phyloP scores from a whole-genome alignment of 53 echinoderm and acorn worm genomes.

The Holothuria scabra region DNA sequence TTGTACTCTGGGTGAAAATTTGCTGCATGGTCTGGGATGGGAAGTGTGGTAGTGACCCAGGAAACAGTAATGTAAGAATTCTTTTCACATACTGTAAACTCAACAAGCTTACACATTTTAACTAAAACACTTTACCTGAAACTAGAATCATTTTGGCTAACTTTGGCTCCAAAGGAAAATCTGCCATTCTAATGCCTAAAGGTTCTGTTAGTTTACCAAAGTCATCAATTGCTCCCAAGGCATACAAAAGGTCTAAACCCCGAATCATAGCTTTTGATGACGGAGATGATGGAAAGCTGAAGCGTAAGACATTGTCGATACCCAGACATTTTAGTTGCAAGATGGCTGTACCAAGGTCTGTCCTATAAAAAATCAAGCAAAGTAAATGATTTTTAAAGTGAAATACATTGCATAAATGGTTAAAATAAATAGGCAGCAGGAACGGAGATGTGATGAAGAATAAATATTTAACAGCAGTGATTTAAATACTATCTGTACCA shows the following conservation, averaged over 20 bases:
- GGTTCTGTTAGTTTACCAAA: conserved; percentile 90
- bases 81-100: no score
- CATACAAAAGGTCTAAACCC: conserved; percentile 93
- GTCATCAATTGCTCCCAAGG: conserved; percentile 88
- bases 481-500: no score
- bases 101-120: no score
- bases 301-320: conserved; percentile 95
- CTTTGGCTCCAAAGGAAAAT: conserved; percentile 92
- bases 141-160: conserved; percentile 92
- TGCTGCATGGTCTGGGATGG: no score
- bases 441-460: not conserved
- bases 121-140: conserved; percentile 67
- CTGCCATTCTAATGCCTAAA: conserved; percentile 90
- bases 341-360: conserved; percentile 85
- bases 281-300: conserved; percentile 93
- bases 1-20: no score
- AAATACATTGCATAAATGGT: not conserved
- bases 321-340: conserved; percentile 95
- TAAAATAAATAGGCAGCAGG: not conserved
- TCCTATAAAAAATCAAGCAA: conserved; percentile 57
- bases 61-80: no score
- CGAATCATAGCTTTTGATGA: conserved; percentile 92
- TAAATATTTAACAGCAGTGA: not conserved
- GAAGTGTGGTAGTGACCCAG: no score
- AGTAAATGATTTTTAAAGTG: not conserved